A percentile compares a stretch with the other conserved stretches of the same genome.
Conservation (phyloP, 2,888 invertebrate genomes). For the Xylota sylvarum region DNA sequence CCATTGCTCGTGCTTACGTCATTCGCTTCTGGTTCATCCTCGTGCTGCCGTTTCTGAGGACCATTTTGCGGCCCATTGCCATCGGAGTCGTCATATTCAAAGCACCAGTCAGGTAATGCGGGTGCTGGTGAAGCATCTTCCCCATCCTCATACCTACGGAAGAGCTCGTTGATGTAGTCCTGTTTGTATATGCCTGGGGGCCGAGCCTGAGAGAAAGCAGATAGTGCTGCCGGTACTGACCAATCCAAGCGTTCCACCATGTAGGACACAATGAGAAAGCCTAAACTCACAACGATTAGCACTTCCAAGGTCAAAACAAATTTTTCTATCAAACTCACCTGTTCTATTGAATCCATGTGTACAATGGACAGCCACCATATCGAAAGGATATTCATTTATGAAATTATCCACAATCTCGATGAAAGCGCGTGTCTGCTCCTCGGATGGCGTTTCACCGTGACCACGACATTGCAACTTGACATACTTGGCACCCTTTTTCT, state of each 20-base stretch:
- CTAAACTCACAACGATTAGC: slow-evolving; percentile 38
- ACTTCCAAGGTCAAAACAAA: neutral
- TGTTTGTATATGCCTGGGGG: slow-evolving; percentile 99
- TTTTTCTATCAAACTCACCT: slow-evolving; percentile 82
- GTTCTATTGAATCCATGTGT: slow-evolving; percentile 99
- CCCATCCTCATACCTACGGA: slow-evolving; percentile 91
- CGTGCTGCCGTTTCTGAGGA: slow-evolving; percentile 78
- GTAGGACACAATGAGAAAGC: slow-evolving; percentile 96
- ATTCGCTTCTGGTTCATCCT: slow-evolving; percentile 76
- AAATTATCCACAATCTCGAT: slow-evolving; percentile 92
- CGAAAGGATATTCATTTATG: slow-evolving; percentile 91
- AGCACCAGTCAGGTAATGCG: slow-evolving; percentile 94
- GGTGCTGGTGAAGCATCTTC: slow-evolving; percentile 91
- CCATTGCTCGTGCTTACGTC: slow-evolving; percentile 61
- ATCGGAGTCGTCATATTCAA: slow-evolving; percentile 86
- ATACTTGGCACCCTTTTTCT: slow-evolving; percentile 91
- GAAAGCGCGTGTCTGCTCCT: slow-evolving; percentile 93
- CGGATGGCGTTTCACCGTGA: slow-evolving; percentile 96
- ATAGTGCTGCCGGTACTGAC: slow-evolving; percentile 93
- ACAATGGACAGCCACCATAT: slow-evolving; percentile 92
- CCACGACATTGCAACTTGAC: slow-evolving; percentile 95
- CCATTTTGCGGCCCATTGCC: slow-evolving; percentile 80
- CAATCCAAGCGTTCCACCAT: slow-evolving; percentile 94
- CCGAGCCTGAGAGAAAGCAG: slow-evolving; percentile 89
- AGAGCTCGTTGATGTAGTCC: slow-evolving; percentile 96